A percentile compares a stretch with the other conserved stretches of the same genome.
These are phyloP conservation scores for Daboia siamensis DNA, from an alignment of 2,113 vertebrate species.

Conservation along the genomic window DNA sequence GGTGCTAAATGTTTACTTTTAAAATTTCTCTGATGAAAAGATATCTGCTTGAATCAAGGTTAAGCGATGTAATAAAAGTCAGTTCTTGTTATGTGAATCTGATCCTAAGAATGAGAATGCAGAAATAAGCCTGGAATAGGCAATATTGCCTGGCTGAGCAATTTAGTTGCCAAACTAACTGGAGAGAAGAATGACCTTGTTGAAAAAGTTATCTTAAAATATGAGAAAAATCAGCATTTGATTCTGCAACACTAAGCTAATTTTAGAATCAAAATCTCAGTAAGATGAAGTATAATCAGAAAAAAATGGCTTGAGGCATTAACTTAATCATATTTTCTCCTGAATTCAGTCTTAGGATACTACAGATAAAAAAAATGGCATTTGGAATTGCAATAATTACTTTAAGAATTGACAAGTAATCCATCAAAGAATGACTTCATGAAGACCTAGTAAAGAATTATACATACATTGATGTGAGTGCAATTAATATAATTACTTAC, in stretches of 20 bases:
- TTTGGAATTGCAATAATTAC: not conserved
- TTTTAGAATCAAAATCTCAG: not conserved
- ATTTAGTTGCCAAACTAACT: not conserved
- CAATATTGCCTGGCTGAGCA: not conserved
- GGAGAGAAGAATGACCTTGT: not conserved
- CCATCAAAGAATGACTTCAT: conserved; percentile 34
- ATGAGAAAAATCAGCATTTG: not conserved
- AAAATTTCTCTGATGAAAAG: not conserved
- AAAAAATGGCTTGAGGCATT: not conserved
- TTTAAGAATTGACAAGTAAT: not conserved
- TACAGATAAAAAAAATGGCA: not conserved
- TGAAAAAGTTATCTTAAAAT: not conserved
- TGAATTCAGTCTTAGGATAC: not conserved
- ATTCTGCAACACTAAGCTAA: not conserved
- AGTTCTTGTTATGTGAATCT: not conserved
- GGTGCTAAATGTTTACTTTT: not conserved
- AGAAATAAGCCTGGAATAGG: not conserved
- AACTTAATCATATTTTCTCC: not conserved
- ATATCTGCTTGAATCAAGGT: not conserved
- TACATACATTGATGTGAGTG: not conserved
- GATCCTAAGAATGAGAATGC: not conserved
- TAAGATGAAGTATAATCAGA: not conserved
- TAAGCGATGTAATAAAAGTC: not conserved
- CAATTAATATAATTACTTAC: conserved; percentile 68
- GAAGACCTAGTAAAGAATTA: conserved; percentile 60